Percentiles rank a stretch among this genome's conserved stretches.
These are phyloP conservation scores for Latrodectus geometricus DNA, from an alignment of 1,140 invertebrate species.

Conservation along the genomic window DNA sequence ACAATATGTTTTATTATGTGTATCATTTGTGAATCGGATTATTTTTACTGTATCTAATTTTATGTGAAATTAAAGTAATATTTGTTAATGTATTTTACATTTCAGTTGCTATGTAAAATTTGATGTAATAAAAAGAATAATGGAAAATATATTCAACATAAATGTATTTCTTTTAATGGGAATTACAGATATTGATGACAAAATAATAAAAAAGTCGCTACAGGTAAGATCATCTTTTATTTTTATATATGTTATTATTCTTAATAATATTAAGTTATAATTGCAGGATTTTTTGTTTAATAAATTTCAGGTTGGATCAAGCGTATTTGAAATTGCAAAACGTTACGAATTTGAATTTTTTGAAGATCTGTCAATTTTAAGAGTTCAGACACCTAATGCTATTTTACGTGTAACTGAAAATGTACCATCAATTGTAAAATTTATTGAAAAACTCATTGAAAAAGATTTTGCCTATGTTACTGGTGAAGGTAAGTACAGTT, in stretches of 20 bases:
- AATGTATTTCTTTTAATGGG: slow-evolving; percentile 84
- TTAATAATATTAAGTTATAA: background rate
- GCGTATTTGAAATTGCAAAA: slow-evolving; percentile 75
- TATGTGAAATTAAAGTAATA: no score
- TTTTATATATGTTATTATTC: background rate
- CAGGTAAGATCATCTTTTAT: slow-evolving; percentile 67
- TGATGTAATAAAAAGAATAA: slow-evolving; percentile 87
- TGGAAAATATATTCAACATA: slow-evolving; percentile 81
- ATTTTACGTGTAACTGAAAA: slow-evolving; percentile 83
- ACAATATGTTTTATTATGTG: no score
- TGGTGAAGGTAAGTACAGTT: slow-evolving; percentile 37
- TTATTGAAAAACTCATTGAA: slow-evolving; percentile 78
- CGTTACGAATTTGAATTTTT: slow-evolving; percentile 87
- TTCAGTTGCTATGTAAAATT: slow-evolving; percentile 83
- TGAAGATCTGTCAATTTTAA: slow-evolving; percentile 80
- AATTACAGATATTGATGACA: slow-evolving; percentile 95
- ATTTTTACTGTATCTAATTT: no score
- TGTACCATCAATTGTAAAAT: slow-evolving; percentile 81
- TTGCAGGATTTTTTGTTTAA: background rate
- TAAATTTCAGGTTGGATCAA: slow-evolving; percentile 65
- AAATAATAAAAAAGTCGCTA: slow-evolving; percentile 84
- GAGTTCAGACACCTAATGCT: slow-evolving; percentile 78
- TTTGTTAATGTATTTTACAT: background rate
- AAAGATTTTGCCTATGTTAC: slow-evolving; percentile 78
- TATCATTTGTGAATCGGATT: no score